phyloP scores from a whole-genome alignment of 1,140 invertebrate species.

The Onthophagus taurus region DNA sequence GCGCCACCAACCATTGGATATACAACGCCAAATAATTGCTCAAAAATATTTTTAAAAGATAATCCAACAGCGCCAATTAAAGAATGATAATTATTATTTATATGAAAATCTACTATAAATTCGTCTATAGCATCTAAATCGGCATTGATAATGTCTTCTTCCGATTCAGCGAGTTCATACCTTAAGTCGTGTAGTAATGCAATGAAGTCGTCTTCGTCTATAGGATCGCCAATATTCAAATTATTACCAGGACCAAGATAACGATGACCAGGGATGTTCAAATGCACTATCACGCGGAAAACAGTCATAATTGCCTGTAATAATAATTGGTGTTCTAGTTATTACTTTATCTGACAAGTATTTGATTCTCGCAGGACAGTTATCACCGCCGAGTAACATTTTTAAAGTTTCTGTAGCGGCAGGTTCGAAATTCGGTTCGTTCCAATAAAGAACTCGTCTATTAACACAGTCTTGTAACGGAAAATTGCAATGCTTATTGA shows the following conservation, averaged over 20 bases:
- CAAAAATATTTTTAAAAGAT: too few species aligned
- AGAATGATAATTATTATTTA: background rate
- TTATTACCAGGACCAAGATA: background rate
- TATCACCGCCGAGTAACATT: constrained; percentile 3
- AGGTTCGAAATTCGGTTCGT: constrained; percentile 4
- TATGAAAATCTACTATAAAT: background rate
- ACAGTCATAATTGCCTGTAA: background rate
- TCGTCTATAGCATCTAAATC: background rate
- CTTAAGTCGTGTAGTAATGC: background rate
- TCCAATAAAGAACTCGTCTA: constrained; percentile 2
- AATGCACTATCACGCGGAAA: background rate
- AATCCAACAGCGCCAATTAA: background rate
- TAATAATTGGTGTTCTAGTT: background rate
- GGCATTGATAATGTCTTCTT: background rate
- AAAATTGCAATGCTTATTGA: constrained; percentile 2
- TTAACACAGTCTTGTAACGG: constrained; percentile 1
- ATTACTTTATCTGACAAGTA: background rate
- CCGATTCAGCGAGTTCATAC: background rate
- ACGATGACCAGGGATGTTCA: background rate
- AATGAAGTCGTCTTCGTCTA: background rate
- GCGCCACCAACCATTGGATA: too few species aligned
- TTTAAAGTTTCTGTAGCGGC: background rate
- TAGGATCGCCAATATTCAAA: background rate
- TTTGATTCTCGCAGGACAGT: constrained; percentile 1
- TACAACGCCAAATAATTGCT: too few species aligned